Evolutionary conservation across 2,888 invertebrate species (phyloP).

Genomic region (Tetramorium bicarinatum): DNA sequence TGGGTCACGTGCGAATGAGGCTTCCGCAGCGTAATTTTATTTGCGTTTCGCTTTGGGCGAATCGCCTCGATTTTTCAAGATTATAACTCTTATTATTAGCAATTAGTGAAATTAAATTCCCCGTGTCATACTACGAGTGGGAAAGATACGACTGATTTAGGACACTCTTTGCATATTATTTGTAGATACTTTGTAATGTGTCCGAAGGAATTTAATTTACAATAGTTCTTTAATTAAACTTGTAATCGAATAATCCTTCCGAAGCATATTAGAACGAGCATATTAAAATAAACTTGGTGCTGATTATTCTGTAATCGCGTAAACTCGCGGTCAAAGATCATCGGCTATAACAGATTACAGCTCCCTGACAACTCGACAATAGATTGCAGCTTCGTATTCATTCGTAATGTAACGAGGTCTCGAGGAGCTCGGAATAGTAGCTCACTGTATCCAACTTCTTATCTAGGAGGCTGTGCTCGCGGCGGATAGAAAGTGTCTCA

Average conservation of each 20-base stretch:
- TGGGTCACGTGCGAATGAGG: constrained; percentile 14
- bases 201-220: not conserved
- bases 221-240: constrained; percentile 13
- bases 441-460: constrained; percentile 32
- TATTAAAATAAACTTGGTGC: not conserved
- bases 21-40: constrained; percentile 55
- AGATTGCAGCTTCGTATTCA: constrained; percentile 21
- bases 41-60: constrained; percentile 4
- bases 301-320: constrained; percentile 34
- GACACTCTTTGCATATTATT: not conserved
- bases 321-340: constrained; percentile 36
- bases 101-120: not conserved
- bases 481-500: constrained; percentile 65
- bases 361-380: constrained; percentile 3
- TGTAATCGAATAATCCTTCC: not conserved
- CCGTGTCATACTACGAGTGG: not conserved
- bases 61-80: not conserved
- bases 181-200: not conserved
- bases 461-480: constrained; percentile 57
- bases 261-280: too few relatives aligned
- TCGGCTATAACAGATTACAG: constrained; percentile 9
- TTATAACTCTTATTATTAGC: not conserved
- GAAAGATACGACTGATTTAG: not conserved
- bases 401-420: constrained; percentile 48
- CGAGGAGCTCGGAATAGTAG: constrained; percentile 38